phyloP scores from a whole-genome alignment of 2,888 invertebrate species.

The Capitulum mitella region DNA sequence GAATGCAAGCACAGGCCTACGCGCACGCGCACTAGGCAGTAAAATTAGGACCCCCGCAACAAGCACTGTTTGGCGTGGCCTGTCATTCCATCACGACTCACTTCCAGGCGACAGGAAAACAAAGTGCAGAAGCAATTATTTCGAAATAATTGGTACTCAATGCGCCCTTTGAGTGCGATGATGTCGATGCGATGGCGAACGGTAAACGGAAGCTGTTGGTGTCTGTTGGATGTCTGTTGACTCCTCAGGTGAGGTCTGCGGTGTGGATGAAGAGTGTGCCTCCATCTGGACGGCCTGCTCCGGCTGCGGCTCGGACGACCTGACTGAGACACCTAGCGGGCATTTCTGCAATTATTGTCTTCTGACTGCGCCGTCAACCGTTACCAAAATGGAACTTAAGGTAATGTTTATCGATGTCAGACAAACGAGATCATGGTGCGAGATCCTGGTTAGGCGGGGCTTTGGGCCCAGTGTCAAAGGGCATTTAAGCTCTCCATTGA shows the following conservation, averaged over 20 bases:
- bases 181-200: not conserved
- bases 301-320: not conserved
- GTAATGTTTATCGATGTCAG: no score
- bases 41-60: no score
- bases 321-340: not conserved
- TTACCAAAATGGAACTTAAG: not conserved
- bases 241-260: not conserved
- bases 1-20: no score
- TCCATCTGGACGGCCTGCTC: conserved; percentile 7
- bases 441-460: no score
- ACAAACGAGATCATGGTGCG: no score
- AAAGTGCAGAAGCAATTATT: not conserved
- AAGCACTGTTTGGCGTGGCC: not conserved
- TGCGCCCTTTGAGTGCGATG: not conserved
- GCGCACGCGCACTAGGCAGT: no score
- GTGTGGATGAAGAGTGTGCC: not conserved
- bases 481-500: no score
- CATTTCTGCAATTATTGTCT: not conserved
- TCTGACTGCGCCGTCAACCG: not conserved
- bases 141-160: not conserved
- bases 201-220: not conserved
- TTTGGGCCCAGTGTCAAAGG: no score
- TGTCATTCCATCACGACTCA: no score
- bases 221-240: not conserved
- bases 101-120: not conserved